Percentiles rank a stretch among this genome's conserved stretches.
These are phyloP conservation scores for Drepana arcuata DNA, from an alignment of 1,140 invertebrate genomes.

Conservation along the genomic window DNA sequence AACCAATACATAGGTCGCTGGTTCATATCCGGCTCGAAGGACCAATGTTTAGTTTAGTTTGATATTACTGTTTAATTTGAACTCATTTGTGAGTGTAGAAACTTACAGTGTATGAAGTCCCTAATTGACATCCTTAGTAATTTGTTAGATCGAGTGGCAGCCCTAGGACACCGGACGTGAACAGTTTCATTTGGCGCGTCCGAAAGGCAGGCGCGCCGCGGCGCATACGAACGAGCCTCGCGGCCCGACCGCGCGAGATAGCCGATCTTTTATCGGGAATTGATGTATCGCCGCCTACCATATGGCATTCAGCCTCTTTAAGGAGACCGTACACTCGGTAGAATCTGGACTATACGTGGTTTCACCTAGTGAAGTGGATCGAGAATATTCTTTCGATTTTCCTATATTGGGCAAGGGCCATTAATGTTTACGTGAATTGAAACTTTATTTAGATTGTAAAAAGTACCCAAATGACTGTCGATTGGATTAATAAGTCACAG, in stretches of 20 bases:
- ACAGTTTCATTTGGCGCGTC: constrained; percentile 15
- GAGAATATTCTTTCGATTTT: too few species aligned
- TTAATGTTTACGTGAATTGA: constrained; percentile 1
- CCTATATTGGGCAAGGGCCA: too few species aligned
- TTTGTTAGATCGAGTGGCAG: too few species aligned
- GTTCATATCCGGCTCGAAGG: constrained; percentile 6
- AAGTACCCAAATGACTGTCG: not conserved
- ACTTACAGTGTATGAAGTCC: too few species aligned
- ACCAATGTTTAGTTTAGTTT: too few species aligned
- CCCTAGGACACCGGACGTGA: not conserved
- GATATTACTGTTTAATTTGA: too few species aligned
- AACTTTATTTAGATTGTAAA: not conserved
- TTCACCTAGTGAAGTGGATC: not conserved
- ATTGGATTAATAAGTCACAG: too few species aligned
- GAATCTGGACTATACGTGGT: not conserved
- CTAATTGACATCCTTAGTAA: too few species aligned
- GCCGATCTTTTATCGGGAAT: constrained; percentile 33
- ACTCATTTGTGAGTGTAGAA: too few species aligned
- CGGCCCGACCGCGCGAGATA: too few species aligned
- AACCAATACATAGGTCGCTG: constrained; percentile 6
- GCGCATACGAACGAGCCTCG: constrained; percentile 30
- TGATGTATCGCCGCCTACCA: constrained; percentile 31
- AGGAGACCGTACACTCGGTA: constrained; percentile 20
- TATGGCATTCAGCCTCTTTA: too few species aligned
- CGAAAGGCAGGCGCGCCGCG: too few species aligned